Evolutionary conservation across 1,140 invertebrate genomes (phyloP).

Genomic region (Plutomurus gul): DNA sequence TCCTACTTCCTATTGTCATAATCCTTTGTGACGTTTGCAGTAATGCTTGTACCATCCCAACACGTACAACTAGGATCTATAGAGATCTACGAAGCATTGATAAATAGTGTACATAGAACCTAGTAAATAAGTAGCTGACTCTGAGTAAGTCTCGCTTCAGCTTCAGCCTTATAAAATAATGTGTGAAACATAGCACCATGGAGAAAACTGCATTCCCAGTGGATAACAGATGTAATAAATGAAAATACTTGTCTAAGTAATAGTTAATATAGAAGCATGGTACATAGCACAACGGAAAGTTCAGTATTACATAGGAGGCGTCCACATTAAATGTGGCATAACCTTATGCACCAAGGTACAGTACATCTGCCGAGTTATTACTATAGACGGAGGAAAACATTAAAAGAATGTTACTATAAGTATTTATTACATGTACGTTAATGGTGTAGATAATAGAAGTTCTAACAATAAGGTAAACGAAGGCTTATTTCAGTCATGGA

Average conservation of each 20-base stretch:
- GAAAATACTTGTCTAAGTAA: not conserved
- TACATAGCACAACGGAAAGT: not conserved
- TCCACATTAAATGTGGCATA: not conserved
- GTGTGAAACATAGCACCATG: not conserved
- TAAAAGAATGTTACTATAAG: not conserved
- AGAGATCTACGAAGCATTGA: too few relatives aligned
- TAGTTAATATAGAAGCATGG: not conserved
- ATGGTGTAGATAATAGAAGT: not conserved
- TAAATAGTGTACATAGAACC: too few relatives aligned
- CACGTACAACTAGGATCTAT: too few relatives aligned
- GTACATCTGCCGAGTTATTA: not conserved
- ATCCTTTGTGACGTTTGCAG: too few relatives aligned
- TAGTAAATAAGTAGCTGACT: too few relatives aligned
- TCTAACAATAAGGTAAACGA: not conserved
- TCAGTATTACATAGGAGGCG: not conserved
- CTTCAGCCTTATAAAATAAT: not conserved
- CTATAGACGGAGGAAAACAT: not conserved
- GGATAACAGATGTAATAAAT: not conserved
- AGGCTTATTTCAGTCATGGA: too few relatives aligned
- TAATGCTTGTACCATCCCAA: too few relatives aligned
- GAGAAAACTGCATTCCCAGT: not conserved
- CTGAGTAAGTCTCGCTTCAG: not conserved
- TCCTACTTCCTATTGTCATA: too few relatives aligned
- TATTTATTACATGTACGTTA: not conserved
- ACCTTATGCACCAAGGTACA: not conserved